Conservation (phyloP, 2,797 vertebrate genomes). For the Cyclopterus lumpus region DNA sequence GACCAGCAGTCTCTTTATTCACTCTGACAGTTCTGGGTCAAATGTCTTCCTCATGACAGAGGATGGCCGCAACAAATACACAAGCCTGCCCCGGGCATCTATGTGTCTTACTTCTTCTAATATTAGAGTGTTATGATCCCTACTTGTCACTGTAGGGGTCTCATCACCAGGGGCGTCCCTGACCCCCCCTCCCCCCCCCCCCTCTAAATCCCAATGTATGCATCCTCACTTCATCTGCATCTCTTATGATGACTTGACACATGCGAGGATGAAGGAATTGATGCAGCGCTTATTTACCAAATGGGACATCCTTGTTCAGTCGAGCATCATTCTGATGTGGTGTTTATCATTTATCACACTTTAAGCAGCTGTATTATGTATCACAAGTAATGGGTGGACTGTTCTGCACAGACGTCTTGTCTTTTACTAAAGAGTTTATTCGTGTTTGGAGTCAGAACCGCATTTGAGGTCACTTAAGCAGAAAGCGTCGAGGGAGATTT, state of each 20-base stretch:
- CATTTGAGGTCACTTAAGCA: background rate
- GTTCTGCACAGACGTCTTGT: conserved; percentile 6
- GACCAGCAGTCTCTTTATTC: conserved; percentile 30
- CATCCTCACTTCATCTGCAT: background rate
- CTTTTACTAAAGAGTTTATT: background rate
- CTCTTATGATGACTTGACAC: background rate
- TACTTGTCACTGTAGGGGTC: background rate
- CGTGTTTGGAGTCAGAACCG: background rate
- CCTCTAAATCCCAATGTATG: conserved; percentile 10
- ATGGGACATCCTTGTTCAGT: conserved; percentile 6
- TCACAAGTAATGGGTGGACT: background rate
- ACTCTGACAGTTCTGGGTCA: conserved; percentile 65
- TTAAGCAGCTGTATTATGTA: conserved; percentile 22
- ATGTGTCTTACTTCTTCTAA: background rate
- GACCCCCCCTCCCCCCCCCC: too few species aligned
- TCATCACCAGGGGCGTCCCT: background rate
- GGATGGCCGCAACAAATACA: conserved; percentile 13
- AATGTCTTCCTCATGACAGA: conserved; percentile 37
- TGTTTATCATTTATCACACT: conserved; percentile 23
- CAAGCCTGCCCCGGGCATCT: background rate
- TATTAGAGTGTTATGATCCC: background rate
- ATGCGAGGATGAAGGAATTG: conserved; percentile 6
- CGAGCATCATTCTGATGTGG: conserved; percentile 9
- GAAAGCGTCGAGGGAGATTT: background rate
- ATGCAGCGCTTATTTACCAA: background rate